These are phyloP conservation scores for Erythrocercus mccallii DNA, from an alignment of 2,113 vertebrate species.

Conservation along the genomic window DNA sequence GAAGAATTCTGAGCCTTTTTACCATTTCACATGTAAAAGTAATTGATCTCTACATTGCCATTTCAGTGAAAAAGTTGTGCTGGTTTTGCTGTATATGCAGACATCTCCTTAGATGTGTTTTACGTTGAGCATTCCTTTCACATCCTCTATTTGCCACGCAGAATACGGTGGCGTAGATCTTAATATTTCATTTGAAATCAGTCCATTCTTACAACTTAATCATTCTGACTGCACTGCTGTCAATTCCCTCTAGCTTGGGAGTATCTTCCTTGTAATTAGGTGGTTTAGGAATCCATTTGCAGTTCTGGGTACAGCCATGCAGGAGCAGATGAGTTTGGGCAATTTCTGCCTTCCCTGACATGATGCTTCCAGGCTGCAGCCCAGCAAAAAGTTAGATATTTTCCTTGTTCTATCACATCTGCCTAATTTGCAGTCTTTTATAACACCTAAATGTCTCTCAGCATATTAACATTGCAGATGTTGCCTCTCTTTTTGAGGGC, in stretches of 20 bases:
- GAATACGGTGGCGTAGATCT: background rate
- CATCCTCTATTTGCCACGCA: background rate
- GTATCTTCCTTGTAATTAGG: background rate
- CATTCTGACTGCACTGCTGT: background rate
- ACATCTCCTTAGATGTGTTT: background rate
- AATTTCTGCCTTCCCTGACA: background rate
- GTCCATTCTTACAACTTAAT: background rate
- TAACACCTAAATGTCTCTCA: background rate
- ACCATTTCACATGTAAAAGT: background rate
- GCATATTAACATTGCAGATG: background rate
- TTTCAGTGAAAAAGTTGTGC: background rate
- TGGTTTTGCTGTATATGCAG: background rate
- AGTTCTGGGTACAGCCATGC: background rate
- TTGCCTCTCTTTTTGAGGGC: background rate
- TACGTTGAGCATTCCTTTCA: background rate
- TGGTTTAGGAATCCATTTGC: background rate
- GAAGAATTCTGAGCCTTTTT: background rate
- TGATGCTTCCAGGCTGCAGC: background rate
- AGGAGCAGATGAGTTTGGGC: background rate
- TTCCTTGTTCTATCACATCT: slow-evolving; percentile 23
- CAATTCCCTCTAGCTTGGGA: background rate
- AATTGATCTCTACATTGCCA: accelerated
- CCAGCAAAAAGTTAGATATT: background rate
- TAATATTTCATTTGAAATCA: background rate
- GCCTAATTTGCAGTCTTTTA: background rate